Evolutionary conservation across 2,888 invertebrate genomes (phyloP).

Genomic region (Hydropsyche betteni): DNA sequence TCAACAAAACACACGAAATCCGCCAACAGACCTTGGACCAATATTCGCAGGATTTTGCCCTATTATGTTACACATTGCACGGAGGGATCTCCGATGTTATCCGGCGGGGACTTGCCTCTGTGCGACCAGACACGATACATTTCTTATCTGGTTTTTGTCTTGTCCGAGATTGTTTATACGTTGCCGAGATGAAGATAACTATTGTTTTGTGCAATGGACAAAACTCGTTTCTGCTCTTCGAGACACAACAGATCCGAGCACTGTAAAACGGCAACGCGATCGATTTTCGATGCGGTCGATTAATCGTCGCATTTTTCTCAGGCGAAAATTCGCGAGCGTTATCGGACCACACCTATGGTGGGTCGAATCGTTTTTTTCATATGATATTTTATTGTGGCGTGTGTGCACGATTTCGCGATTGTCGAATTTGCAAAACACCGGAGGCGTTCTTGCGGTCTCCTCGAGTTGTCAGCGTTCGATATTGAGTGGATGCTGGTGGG

Average conservation of each 20-base stretch:
- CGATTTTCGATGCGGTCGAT: too few species aligned
- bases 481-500: conserved; percentile 30
- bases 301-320: too few species aligned
- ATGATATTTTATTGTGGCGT: too few species aligned
- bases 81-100: background rate
- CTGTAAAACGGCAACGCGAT: too few species aligned
- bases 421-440: conserved; percentile 24
- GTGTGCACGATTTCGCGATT: background rate
- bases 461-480: conserved; percentile 22
- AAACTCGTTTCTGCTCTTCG: conserved; percentile 2
- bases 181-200: conserved; percentile 16
- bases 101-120: conserved; percentile 8
- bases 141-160: conserved; percentile 28
- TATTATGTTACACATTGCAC: too few species aligned
- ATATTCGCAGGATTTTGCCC: too few species aligned
- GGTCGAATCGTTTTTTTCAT: too few species aligned
- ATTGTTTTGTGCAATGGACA: conserved; percentile 15
- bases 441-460: conserved; percentile 17
- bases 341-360: too few species aligned
- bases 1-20: too few species aligned
- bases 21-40: too few species aligned
- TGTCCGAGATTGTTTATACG: conserved; percentile 14
- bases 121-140: conserved; percentile 24
- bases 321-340: too few species aligned
- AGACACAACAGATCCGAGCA: too few species aligned